Evolutionary conservation across 35 echinoderm and acorn worm species (phyloP).

Genomic region (Anneissia japonica): DNA sequence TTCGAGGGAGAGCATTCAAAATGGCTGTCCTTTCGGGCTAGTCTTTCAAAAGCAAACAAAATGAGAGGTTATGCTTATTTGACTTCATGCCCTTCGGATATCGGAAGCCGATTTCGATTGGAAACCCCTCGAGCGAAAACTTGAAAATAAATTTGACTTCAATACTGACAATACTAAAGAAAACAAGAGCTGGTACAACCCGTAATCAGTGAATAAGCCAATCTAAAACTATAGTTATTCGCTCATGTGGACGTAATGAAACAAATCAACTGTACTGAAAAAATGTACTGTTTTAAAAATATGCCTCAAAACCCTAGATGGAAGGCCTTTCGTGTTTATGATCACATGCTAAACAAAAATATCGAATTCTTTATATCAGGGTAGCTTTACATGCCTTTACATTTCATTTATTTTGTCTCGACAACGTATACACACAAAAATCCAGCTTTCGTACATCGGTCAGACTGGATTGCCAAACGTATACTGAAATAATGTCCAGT

Average conservation of each 20-base stretch:
- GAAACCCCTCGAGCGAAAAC: neutral
- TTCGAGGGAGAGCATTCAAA: neutral
- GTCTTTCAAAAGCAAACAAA: neutral
- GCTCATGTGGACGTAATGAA: neutral
- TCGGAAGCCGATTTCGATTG: neutral
- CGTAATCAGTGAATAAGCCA: neutral
- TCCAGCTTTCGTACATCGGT: too few species aligned
- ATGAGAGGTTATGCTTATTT: neutral
- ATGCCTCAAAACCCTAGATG: too few species aligned
- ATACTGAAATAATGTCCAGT: too few species aligned
- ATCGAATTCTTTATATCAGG: too few species aligned
- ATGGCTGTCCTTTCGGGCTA: neutral
- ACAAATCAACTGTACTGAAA: neutral
- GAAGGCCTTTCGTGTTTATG: too few species aligned
- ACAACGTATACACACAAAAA: too few species aligned
- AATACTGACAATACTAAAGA: neutral
- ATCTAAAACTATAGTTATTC: neutral
- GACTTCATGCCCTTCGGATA: neutral
- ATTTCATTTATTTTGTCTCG: too few species aligned
- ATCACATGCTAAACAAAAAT: too few species aligned
- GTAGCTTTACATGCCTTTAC: too few species aligned
- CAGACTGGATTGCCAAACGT: too few species aligned
- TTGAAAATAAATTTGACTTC: neutral
- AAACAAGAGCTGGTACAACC: neutral
- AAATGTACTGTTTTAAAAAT: neutral